Evolutionary conservation across 2,113 vertebrate species (phyloP).

Genomic region (Condylura cristata): DNA sequence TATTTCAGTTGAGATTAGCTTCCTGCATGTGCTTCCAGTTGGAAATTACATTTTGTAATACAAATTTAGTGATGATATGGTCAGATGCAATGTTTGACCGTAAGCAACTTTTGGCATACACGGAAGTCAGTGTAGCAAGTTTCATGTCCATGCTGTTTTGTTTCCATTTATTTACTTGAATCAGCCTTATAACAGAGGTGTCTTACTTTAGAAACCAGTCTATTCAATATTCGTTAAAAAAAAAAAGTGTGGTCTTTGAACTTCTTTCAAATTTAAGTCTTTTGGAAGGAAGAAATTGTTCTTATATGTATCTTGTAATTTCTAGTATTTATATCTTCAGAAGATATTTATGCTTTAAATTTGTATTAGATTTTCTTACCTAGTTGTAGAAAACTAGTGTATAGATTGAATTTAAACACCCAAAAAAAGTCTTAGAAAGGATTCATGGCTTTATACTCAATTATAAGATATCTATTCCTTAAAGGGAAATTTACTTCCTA

Average conservation of each 20-base stretch:
- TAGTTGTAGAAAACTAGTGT: background rate
- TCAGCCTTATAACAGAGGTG: background rate
- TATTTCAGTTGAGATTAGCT: background rate
- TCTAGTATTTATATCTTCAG: background rate
- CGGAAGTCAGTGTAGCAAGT: background rate
- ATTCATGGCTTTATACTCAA: conserved; percentile 35
- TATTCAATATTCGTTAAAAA: background rate
- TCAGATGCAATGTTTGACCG: background rate
- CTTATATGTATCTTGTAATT: background rate
- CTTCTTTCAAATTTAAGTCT: background rate
- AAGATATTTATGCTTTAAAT: conserved; percentile 11
- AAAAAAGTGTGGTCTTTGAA: background rate
- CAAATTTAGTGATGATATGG: background rate
- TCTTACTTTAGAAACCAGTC: background rate
- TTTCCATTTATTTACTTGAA: background rate
- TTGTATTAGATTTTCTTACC: background rate
- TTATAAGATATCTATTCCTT: conserved; percentile 6
- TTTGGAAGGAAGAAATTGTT: conserved; percentile 1
- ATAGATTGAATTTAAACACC: conserved; percentile 17
- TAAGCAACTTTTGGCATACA: background rate
- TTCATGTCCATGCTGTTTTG: background rate
- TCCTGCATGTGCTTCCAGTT: background rate
- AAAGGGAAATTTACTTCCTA: background rate
- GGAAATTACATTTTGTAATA: conserved; percentile 45
- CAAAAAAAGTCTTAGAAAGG: background rate